A percentile compares a stretch with the other conserved stretches of the same genome.
phyloP scores from a whole-genome alignment of 2,888 invertebrate genomes.

The Beris chalybata region DNA sequence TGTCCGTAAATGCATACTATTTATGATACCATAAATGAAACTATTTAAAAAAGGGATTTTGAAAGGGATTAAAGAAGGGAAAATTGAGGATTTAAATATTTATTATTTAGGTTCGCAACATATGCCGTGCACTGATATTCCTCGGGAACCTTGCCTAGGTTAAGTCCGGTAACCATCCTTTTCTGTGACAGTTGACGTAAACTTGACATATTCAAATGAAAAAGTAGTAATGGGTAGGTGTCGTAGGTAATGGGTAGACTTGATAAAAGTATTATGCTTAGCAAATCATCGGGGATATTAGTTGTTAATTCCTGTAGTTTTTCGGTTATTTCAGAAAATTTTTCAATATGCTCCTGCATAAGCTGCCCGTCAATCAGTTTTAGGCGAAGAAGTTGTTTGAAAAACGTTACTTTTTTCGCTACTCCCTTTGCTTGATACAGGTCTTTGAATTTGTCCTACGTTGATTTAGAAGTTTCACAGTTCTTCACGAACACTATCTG shows the following conservation, averaged over 20 bases:
- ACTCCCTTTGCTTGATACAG: slow-evolving; percentile 37
- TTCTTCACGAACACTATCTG: slow-evolving; percentile 38
- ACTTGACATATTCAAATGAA: slow-evolving; percentile 24
- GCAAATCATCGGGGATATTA: slow-evolving; percentile 32
- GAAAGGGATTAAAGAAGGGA: too few species aligned
- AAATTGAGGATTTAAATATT: too few species aligned
- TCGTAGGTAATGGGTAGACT: slow-evolving; percentile 38
- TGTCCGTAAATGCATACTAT: too few species aligned
- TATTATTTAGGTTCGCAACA: too few species aligned
- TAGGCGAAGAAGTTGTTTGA: slow-evolving; percentile 32
- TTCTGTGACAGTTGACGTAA: slow-evolving; percentile 28
- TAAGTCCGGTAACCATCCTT: background rate
- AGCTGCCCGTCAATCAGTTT: slow-evolving; percentile 27
- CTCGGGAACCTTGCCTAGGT: background rate
- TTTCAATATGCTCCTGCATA: slow-evolving; percentile 36
- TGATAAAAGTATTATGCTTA: slow-evolving; percentile 38
- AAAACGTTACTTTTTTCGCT: slow-evolving; percentile 37
- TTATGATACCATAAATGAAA: too few species aligned
- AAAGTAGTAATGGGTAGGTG: slow-evolving; percentile 1
- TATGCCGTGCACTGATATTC: background rate
- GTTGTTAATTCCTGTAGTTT: slow-evolving; percentile 34
- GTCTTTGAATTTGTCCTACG: slow-evolving; percentile 36
- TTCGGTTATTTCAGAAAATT: slow-evolving; percentile 34
- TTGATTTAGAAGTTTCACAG: slow-evolving; percentile 36
- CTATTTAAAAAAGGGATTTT: too few species aligned